Conservation (phyloP, 2,888 invertebrate genomes). For the Aleiodes leptofemur region DNA sequence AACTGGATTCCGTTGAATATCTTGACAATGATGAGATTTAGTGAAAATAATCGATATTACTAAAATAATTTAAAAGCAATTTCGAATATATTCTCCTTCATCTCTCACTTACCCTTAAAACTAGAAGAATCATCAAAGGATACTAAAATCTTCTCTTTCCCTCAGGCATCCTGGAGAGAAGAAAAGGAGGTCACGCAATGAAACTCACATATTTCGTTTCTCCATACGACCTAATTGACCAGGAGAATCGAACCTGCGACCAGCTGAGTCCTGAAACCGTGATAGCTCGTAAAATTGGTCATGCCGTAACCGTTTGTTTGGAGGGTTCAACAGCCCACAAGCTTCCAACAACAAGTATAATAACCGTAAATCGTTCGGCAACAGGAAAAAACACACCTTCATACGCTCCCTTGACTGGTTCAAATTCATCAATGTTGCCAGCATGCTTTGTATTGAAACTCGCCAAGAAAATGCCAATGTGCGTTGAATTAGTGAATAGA, state of each 20-base stretch:
- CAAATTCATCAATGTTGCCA: slow-evolving; percentile 92
- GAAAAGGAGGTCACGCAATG: slow-evolving; percentile 86
- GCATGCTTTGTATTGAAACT: slow-evolving; percentile 92
- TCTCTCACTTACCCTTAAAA: too few species aligned
- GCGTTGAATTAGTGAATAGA: slow-evolving; percentile 83
- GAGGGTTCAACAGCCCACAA: slow-evolving; percentile 92
- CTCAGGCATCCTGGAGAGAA: slow-evolving; percentile 76
- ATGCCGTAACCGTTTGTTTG: slow-evolving; percentile 92
- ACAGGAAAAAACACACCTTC: slow-evolving; percentile 88
- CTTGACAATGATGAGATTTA: too few species aligned
- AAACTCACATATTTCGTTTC: slow-evolving; percentile 95
- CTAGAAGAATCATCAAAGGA: too few species aligned
- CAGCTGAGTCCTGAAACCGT: slow-evolving; percentile 87
- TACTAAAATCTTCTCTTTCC: slow-evolving; percentile 48
- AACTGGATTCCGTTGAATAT: too few species aligned
- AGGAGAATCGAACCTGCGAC: slow-evolving; percentile 83
- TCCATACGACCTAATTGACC: slow-evolving; percentile 92
- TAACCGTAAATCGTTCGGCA: slow-evolving; percentile 82
- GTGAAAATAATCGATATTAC: too few species aligned
- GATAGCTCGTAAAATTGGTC: slow-evolving; percentile 83
- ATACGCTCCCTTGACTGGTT: slow-evolving; percentile 86
- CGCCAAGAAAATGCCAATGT: slow-evolving; percentile 91
- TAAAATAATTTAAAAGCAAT: too few species aligned
- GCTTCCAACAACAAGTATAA: slow-evolving; percentile 84
- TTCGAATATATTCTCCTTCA: too few species aligned